Base-by-base conservation (phyloP, 1,140 invertebrate species). In the Nasonia giraulti region DNA sequence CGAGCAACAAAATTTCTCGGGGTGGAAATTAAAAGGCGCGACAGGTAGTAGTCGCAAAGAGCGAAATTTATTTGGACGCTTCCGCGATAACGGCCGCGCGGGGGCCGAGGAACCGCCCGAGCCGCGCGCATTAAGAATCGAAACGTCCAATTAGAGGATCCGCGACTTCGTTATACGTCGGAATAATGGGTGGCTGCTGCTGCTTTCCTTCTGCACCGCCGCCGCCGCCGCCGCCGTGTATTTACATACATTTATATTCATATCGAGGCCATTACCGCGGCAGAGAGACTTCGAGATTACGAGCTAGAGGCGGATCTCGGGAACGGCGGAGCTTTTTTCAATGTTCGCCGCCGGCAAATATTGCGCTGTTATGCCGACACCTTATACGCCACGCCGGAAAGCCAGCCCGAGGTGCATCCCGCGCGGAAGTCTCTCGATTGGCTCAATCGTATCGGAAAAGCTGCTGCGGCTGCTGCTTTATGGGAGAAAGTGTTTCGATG, bases 211-310 rank as follows among this genome's bases (percentile, higher is more conserved):
- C 17, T 62, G 23, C 68, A 12, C 27, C 74, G 44, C 27, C 62
- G 55, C 78, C 78, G 27, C 68, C 27, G 68, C n/a, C n/a, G n/a
- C n/a, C n/a, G n/a, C n/a, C n/a, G n/a, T 33, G 6, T 75, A 82
- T 82, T 82, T 82, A 75, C 80, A 75, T 75, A 82, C 80, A 82
- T 82, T 82, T 82, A 75, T 82, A 82, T 82, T 82, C 80, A 82
- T 82, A 82, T 73, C 80, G 80, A 47, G 14, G 50, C 79, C 79
- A 81, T 81, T 81, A 81, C 78, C 55, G 68, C 80, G 33, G 80
- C n/a, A 80, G 40, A 17, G 27, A 40, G 66, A 73, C 68, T 80
- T 68, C 71, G 55, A n/a, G 77, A 69, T 78, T 78, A 78, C 27
- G 23, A 55, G 40, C 20, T 5, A 37, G 31, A 79, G 50, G 23